These are phyloP conservation scores for Archilochus colubris DNA, from an alignment of 2,113 vertebrate genomes.

Conservation along the genomic window DNA sequence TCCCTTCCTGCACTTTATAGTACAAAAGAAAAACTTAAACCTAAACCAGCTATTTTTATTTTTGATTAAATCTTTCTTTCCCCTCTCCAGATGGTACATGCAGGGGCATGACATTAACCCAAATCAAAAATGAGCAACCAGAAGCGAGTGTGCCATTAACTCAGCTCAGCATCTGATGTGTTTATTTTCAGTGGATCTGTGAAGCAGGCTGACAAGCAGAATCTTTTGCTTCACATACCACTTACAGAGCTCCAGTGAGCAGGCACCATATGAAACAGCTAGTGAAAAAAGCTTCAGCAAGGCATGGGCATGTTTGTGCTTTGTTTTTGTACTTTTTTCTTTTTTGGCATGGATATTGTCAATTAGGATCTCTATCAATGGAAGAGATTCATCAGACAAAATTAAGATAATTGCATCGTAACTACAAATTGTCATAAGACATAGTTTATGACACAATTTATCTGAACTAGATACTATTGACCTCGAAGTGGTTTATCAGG, in stretches of 20 bases:
- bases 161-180: constrained; percentile 52
- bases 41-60: constrained; percentile 57
- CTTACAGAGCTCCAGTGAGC: constrained; percentile 36
- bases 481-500: constrained; percentile 17
- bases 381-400: constrained; percentile 24
- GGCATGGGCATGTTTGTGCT: background rate
- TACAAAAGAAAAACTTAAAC: constrained; percentile 65
- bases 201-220: constrained; percentile 56
- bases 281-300: constrained; percentile 11
- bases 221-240: constrained; percentile 30
- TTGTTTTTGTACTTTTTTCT: background rate
- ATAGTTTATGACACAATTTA: background rate
- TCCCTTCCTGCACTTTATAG: constrained; percentile 12
- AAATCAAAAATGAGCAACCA: constrained; percentile 67
- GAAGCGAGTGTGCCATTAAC: constrained; percentile 61
- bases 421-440: constrained; percentile 26
- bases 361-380: background rate
- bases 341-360: constrained; percentile 4
- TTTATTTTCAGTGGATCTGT: constrained; percentile 70
- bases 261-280: constrained; percentile 32
- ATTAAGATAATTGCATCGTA: constrained; percentile 47
- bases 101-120: constrained; percentile 20
- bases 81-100: constrained; percentile 50
- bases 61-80: constrained; percentile 59
- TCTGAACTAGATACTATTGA: constrained; percentile 32